Percentiles rank a stretch among this genome's conserved stretches.
phyloP scores from a whole-genome alignment of 2,888 invertebrate genomes.

The Trichogramma dendrolimi region DNA sequence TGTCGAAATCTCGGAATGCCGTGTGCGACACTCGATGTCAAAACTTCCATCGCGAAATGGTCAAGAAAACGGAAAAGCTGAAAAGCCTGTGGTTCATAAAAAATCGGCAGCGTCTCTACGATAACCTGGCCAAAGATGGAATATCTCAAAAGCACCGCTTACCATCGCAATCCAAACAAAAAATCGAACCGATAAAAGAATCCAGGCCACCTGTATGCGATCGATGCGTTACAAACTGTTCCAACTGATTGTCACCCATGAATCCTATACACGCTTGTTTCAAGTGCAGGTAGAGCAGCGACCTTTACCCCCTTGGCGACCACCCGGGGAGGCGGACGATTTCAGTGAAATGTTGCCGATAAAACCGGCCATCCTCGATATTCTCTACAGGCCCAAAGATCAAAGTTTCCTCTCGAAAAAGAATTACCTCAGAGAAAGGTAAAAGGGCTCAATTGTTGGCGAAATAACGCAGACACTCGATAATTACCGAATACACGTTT shows the following conservation, averaged over 20 bases:
- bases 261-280: background rate
- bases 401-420: conserved; percentile 38
- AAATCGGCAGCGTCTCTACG: conserved; percentile 41
- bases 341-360: conserved; percentile 41
- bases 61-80: conserved; percentile 36
- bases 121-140: conserved; percentile 20
- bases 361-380: conserved; percentile 32
- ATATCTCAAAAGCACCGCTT: background rate
- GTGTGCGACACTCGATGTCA: conserved; percentile 43
- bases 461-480: background rate
- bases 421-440: conserved; percentile 43
- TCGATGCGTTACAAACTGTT: background rate
- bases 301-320: conserved; percentile 34
- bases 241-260: background rate
- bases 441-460: background rate
- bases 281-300: conserved; percentile 8
- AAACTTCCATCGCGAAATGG: conserved; percentile 37
- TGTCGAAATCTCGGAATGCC: conserved; percentile 28
- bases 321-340: conserved; percentile 28
- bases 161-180: conserved; percentile 6
- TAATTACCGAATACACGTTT: conserved; percentile 1
- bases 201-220: background rate
- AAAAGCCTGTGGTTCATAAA: conserved; percentile 43
- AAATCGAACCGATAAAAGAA: background rate
- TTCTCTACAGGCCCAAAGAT: conserved; percentile 37